Evolutionary conservation across 2,888 invertebrate species (phyloP).

Genomic region (Pollenia amentaria): DNA sequence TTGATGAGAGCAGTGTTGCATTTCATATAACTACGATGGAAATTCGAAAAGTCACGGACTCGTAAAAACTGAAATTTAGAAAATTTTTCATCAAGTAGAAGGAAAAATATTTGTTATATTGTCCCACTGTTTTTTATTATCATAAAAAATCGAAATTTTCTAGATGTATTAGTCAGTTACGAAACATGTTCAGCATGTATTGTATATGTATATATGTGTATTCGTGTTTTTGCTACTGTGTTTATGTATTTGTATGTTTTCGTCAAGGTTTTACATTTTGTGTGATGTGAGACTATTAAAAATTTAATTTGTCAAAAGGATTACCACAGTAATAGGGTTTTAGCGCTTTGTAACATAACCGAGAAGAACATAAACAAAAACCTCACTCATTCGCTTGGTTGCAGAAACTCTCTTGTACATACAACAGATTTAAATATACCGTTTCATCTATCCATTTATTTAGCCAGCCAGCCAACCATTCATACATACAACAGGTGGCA

Average conservation of each 20-base stretch:
- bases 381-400: slow-evolving; percentile 45
- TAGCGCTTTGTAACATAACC: slow-evolving; percentile 72
- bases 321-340: slow-evolving; percentile 75
- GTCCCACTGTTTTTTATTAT: no score
- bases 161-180: slow-evolving; percentile 2
- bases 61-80: no score
- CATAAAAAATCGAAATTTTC: background rate
- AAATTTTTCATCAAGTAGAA: no score
- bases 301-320: slow-evolving; percentile 76
- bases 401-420: background rate
- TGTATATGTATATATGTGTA: background rate
- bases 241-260: slow-evolving; percentile 48
- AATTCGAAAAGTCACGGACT: no score
- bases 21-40: no score
- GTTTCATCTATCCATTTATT: slow-evolving; percentile 23
- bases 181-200: background rate
- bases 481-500: slow-evolving; percentile 68
- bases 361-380: slow-evolving; percentile 71
- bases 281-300: slow-evolving; percentile 75
- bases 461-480: slow-evolving; percentile 39
- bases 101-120: no score
- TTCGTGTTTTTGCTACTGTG: background rate
- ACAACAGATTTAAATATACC: slow-evolving; percentile 9
- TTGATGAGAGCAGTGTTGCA: no score
- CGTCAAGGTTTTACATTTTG: slow-evolving; percentile 71